These are phyloP conservation scores for Alces alces DNA, from an alignment of 2,113 vertebrate species.

Conservation along the genomic window DNA sequence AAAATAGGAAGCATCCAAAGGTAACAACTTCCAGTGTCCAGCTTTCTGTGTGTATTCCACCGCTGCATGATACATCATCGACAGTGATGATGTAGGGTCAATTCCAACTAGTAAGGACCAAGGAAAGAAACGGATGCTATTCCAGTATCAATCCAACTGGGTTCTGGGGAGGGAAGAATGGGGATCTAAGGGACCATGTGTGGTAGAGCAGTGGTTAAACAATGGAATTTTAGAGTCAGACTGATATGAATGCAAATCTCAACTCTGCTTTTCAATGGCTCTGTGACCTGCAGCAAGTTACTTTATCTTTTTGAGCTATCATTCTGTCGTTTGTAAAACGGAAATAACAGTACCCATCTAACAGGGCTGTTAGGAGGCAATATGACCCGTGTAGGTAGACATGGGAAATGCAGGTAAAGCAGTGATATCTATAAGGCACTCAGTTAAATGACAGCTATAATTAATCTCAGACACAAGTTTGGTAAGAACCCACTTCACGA, in stretches of 20 bases:
- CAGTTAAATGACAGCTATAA: not conserved
- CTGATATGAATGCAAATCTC: not conserved
- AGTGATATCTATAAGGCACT: not conserved
- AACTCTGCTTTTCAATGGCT: not conserved
- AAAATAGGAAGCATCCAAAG: slow-evolving; percentile 35
- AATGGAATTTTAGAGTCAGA: not conserved
- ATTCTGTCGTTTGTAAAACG: not conserved
- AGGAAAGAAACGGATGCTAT: not conserved
- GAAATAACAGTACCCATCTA: not conserved
- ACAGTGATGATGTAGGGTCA: not conserved
- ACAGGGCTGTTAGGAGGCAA: not conserved
- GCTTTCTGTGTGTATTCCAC: not conserved
- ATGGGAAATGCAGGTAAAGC: not conserved
- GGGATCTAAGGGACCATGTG: not conserved
- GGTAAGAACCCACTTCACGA: not conserved
- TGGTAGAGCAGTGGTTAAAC: not conserved
- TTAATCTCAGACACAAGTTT: not conserved
- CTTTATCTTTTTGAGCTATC: not conserved
- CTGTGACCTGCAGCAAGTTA: not conserved
- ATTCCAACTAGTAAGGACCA: not conserved
- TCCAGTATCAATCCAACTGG: not conserved
- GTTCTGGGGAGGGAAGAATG: not conserved
- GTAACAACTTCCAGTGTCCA: not conserved
- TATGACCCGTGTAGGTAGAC: not conserved
- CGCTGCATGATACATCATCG: not conserved